phyloP scores from a whole-genome alignment of 2,797 vertebrate species.

The Potorous gilbertii region DNA sequence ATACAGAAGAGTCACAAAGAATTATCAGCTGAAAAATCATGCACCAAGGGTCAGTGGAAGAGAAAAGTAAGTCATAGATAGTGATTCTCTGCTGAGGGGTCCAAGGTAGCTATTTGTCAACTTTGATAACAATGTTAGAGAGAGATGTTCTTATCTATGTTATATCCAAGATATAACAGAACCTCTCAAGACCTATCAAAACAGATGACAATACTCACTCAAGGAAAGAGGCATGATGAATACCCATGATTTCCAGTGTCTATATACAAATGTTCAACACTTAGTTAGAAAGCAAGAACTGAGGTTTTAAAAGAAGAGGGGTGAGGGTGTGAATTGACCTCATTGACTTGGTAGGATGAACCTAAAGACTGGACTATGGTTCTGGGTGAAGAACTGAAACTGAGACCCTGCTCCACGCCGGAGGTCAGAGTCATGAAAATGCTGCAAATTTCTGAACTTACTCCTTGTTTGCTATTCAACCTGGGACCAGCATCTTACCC shows the following conservation, averaged over 20 bases:
- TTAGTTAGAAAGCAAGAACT: background rate
- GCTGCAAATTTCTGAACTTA: background rate
- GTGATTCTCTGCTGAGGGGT: background rate
- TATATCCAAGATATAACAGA: background rate
- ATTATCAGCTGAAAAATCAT: background rate
- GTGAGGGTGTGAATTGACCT: background rate
- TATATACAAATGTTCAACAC: background rate
- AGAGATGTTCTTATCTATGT: background rate
- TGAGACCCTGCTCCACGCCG: background rate
- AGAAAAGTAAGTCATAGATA: background rate
- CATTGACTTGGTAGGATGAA: background rate
- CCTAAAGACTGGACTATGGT: background rate
- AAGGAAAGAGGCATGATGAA: background rate
- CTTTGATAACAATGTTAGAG: background rate
- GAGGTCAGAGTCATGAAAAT: background rate
- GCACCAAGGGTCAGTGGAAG: background rate
- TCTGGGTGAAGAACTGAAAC: background rate
- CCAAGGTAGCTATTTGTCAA: background rate
- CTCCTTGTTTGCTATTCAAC: background rate
- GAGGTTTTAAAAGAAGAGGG: background rate
- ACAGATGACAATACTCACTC: background rate
- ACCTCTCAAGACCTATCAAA: background rate
- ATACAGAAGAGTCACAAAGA: background rate
- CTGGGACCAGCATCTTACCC: background rate
- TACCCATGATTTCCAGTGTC: background rate